phyloP scores from a whole-genome alignment of 1,140 invertebrate genomes.

The Magallana ariakensis region DNA sequence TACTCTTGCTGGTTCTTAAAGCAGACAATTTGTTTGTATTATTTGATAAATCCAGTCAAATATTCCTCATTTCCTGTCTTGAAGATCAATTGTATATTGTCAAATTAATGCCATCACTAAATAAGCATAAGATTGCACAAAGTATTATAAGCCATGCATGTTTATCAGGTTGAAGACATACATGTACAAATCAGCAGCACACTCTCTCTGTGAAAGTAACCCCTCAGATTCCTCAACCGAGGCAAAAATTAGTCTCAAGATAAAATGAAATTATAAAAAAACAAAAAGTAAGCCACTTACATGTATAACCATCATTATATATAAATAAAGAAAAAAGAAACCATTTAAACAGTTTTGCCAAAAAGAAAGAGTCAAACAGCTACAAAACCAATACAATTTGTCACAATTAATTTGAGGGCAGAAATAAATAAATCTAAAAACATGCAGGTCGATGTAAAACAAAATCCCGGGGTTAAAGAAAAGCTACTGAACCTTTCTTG shows the following conservation, averaged over 20 bases:
- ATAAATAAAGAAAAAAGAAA: conserved; percentile 4
- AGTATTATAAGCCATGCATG: background rate
- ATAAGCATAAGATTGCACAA: background rate
- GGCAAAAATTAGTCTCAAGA: background rate
- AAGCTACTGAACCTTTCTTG: conserved; percentile 61
- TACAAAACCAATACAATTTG: conserved; percentile 14
- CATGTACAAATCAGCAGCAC: too few species aligned
- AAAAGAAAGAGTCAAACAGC: conserved; percentile 7
- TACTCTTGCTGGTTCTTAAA: too few species aligned
- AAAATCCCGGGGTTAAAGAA: conserved; percentile 18
- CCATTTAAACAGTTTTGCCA: background rate
- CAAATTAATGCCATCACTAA: background rate
- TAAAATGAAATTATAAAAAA: background rate
- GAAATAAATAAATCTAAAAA: background rate
- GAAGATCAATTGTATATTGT: too few species aligned
- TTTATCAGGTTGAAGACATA: background rate
- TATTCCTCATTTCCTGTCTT: too few species aligned
- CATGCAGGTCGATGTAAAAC: background rate
- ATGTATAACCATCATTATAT: background rate
- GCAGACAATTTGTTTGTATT: too few species aligned
- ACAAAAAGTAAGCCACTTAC: too few species aligned
- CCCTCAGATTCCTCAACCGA: background rate
- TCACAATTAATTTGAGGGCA: conserved; percentile 7
- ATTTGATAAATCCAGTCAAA: too few species aligned
- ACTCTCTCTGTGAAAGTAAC: background rate